These are phyloP conservation scores for Grantiella picta DNA, from an alignment of 2,113 vertebrate genomes.

Conservation along the genomic window DNA sequence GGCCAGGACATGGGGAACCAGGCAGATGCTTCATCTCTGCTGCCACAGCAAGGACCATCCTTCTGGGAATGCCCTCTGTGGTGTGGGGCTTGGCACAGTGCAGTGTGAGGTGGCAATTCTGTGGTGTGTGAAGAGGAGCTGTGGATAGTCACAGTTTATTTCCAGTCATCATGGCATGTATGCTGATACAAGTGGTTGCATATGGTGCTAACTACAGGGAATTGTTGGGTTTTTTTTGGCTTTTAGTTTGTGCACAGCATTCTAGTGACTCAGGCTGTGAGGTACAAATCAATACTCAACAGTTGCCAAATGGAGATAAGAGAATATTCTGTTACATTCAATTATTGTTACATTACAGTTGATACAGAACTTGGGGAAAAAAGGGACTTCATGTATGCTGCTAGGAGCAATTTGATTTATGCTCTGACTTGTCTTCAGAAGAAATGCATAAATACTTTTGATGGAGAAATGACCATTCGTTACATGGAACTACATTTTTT, in stretches of 20 bases:
- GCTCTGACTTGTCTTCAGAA: neutral
- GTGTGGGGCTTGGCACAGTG: rapidly evolving
- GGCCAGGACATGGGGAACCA: rapidly evolving
- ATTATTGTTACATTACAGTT: neutral
- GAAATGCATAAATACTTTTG: neutral
- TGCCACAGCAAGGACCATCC: neutral
- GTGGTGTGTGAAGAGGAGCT: neutral
- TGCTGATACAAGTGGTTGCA: neutral
- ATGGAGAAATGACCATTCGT: neutral
- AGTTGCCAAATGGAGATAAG: neutral
- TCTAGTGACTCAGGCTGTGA: neutral
- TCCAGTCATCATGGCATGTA: rapidly evolving
- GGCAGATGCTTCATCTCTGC: neutral
- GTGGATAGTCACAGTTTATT: neutral
- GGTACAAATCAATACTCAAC: neutral
- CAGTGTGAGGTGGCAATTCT: neutral
- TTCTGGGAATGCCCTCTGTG: neutral
- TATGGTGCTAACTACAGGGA: neutral
- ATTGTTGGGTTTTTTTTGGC: neutral
- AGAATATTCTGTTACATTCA: neutral
- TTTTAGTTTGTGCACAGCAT: neutral
- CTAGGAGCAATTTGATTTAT: neutral
- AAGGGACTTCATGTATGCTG: neutral
- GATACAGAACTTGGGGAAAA: neutral
- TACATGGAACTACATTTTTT: neutral